phyloP scores from a whole-genome alignment of 2,888 invertebrate genomes.

The Ormyrus labotus region DNA sequence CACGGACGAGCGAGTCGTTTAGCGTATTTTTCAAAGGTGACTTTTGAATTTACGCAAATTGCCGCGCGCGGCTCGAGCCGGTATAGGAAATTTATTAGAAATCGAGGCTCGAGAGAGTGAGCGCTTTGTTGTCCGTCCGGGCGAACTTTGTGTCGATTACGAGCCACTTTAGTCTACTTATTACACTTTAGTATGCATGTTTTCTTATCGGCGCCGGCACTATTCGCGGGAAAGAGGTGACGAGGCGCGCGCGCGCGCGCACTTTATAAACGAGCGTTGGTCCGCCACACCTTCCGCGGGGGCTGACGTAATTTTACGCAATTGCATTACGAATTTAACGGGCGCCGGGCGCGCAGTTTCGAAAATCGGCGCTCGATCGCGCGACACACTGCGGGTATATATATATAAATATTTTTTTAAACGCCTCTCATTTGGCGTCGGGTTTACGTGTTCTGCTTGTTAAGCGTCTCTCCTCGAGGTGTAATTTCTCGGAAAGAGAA shows the following conservation, averaged over 20 bases:
- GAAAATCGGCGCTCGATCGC: conserved; percentile 18
- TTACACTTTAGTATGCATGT: conserved; percentile 22
- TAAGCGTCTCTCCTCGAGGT: conserved; percentile 31
- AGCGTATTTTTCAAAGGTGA: conserved; percentile 25
- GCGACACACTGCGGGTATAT: too few species aligned
- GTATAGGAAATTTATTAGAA: conserved; percentile 18
- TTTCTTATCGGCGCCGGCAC: conserved; percentile 16
- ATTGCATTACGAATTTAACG: conserved; percentile 30
- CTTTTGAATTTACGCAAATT: conserved; percentile 38
- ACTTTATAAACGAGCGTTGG: too few species aligned
- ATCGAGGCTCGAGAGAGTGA: neutral
- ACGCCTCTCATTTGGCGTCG: neutral
- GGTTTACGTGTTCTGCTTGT: conserved; percentile 43
- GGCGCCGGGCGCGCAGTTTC: conserved; percentile 27
- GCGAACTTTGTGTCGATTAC: conserved; percentile 9
- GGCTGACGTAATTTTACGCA: conserved; percentile 36
- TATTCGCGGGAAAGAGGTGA: too few species aligned
- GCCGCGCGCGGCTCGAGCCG: neutral
- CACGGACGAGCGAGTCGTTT: neutral
- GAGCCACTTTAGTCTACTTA: neutral
- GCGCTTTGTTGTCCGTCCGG: conserved; percentile 2
- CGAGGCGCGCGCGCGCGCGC: neutral
- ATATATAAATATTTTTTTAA: too few species aligned
- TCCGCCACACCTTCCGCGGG: too few species aligned
- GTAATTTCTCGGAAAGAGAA: conserved; percentile 33